Base-by-base conservation (phyloP, 2,888 invertebrate genomes). In the Alviniconcha strummeri region DNA sequence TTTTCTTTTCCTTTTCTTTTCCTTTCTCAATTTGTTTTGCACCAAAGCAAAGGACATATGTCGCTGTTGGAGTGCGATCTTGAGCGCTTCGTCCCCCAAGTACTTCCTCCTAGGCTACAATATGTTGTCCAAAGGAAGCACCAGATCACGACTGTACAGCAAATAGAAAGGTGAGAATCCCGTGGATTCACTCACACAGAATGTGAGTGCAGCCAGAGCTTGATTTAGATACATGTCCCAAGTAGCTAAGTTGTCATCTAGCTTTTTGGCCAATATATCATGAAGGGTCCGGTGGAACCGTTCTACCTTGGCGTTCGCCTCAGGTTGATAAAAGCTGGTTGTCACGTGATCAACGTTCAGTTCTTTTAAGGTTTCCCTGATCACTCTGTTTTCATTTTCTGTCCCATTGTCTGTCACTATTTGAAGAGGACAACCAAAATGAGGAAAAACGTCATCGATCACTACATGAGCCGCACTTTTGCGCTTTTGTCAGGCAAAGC, bases 401-500 rank as follows among this genome's bases (percentile, higher is more conserved):
- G 54, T 52, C 5, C 81, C 81, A 19, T 81, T 81, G 56, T 81
- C 81, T 17, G 69, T 69, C 15, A 69, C 69, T 17, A 69, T 69
- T 7, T 69, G 69, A 6, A 69, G 4, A 17, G 69, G 69, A 17
- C 69, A 69, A n/a, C 69, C n/a, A 5, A 15, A 17, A n/a, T 7
- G 15, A 6, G 69, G 84, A 36, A 86, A 85, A 60, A 87, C 84
- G 52, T 87, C 84, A 54, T 86, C 85, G 60, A 86, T 78, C 8
- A 86, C 13, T 17, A 87, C 60, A 67, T 86, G 84, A 3, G 86
- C 85, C 6, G 86, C 78, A 4, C 71, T 85, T 4, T 84, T 52
- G 84, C 84, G n/a, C 78, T 77, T 74, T 86, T 84, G 78, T 86
- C 84, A n/a, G 80, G 82, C 3, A 87, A 77, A 13, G 84, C 75